These are phyloP conservation scores for Caenorhabditis sulstoni DNA, from an alignment of 2,888 invertebrate species.

Conservation along the genomic window DNA sequence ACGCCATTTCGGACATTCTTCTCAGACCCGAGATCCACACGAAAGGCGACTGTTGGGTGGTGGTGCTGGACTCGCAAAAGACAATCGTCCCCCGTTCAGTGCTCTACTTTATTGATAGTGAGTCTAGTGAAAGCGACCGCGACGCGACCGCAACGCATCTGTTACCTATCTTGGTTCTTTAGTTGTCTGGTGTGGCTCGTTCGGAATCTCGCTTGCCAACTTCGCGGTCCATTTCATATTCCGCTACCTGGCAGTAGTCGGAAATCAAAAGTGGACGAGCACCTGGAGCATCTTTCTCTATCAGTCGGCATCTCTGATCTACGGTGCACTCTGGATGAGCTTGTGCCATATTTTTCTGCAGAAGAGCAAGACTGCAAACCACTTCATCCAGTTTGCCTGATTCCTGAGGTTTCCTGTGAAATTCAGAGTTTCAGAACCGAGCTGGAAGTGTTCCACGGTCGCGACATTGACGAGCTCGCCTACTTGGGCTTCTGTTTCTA, in stretches of 20 bases:
- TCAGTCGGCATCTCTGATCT: not conserved
- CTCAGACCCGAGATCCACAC: not conserved
- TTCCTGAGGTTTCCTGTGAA: no score
- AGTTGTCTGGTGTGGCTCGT: constrained; percentile 39
- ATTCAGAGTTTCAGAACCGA: no score
- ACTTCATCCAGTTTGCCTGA: not conserved
- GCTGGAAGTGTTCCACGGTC: no score
- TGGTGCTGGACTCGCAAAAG: not conserved
- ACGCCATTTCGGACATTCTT: not conserved
- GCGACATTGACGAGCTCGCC: not conserved
- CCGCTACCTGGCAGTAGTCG: constrained; percentile 15
- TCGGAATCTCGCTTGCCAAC: constrained; percentile 23
- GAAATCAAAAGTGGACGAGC: constrained; percentile 4
- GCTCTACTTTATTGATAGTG: not conserved
- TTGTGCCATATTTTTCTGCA: not conserved
- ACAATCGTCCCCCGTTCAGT: not conserved
- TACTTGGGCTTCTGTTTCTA: constrained; percentile 11
- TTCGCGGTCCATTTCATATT: constrained; percentile 35
- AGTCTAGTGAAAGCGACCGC: no score
- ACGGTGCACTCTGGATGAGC: not conserved
- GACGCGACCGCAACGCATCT: no score
- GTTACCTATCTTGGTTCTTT: not conserved
- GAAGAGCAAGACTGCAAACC: not conserved
- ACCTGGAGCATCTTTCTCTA: not conserved
- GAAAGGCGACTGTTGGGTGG: not conserved